These are phyloP conservation scores for Lepidothrix coronata DNA, from an alignment of 2,113 vertebrate species.

Conservation along the genomic window DNA sequence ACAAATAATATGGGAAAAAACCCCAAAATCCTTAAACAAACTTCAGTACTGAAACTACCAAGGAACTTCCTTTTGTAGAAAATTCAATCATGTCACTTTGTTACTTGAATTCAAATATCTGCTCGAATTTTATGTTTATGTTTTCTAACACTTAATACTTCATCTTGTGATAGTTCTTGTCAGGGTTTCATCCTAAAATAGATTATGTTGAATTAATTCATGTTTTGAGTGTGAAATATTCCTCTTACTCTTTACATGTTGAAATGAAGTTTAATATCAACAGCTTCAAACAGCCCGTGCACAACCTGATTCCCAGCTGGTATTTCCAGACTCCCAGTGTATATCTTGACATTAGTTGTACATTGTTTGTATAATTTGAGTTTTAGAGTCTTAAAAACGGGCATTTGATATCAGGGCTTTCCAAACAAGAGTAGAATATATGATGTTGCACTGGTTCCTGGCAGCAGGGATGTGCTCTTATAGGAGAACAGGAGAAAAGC, in stretches of 20 bases:
- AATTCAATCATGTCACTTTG: neutral
- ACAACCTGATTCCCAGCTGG: neutral
- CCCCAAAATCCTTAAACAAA: neutral
- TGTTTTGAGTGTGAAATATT: neutral
- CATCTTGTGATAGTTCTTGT: neutral
- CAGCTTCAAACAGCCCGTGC: neutral
- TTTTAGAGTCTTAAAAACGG: neutral
- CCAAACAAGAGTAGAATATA: neutral
- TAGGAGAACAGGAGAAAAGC: neutral
- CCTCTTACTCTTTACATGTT: neutral
- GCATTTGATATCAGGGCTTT: neutral
- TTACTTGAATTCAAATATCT: neutral
- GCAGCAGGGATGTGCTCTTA: neutral
- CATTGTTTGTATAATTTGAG: neutral
- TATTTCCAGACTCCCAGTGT: no score
- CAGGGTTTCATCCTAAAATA: neutral
- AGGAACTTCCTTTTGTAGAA: neutral
- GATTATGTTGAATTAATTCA: neutral
- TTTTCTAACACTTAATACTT: neutral
- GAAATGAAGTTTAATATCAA: neutral
- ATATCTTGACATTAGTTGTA: fast-evolving
- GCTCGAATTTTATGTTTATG: neutral
- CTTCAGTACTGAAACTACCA: neutral
- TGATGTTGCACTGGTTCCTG: neutral
- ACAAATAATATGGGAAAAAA: neutral